phyloP scores from a whole-genome alignment of 2,113 vertebrate genomes.

The Platycercus adscitus region DNA sequence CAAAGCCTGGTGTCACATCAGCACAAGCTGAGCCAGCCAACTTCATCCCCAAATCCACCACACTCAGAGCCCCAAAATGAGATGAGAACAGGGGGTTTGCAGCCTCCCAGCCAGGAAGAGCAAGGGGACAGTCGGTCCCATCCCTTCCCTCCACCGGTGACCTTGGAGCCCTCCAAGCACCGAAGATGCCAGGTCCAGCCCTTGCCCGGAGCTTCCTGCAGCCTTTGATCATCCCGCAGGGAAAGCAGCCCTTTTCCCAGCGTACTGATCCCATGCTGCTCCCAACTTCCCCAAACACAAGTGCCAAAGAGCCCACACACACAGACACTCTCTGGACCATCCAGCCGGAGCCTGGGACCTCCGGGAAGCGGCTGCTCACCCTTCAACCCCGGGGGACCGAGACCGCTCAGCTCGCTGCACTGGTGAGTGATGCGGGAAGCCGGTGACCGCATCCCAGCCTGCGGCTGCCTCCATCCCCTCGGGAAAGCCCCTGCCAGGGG shows the following conservation, averaged over 20 bases:
- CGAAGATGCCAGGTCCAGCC: neutral
- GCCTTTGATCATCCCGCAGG: neutral
- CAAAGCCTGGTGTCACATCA: neutral
- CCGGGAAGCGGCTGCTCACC: neutral
- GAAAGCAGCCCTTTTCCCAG: neutral
- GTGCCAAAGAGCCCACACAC: neutral
- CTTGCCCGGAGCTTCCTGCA: neutral
- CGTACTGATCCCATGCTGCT: neutral
- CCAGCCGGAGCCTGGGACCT: neutral
- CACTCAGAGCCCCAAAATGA: neutral
- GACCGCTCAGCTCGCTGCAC: accelerated
- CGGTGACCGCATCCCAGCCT: neutral
- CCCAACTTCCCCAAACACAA: neutral
- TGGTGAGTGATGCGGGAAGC: neutral
- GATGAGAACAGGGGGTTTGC: neutral
- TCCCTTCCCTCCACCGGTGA: accelerated
- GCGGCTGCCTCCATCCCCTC: neutral
- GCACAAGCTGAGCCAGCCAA: neutral
- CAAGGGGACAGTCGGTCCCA: accelerated
- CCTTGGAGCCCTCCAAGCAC: neutral
- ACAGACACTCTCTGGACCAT: neutral
- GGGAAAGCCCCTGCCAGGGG: neutral
- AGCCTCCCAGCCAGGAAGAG: neutral
- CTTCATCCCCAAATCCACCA: neutral
- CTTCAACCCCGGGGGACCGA: neutral